Evolutionary conservation across 2,888 invertebrate genomes (phyloP).

Genomic region (Trachelus stipa): DNA sequence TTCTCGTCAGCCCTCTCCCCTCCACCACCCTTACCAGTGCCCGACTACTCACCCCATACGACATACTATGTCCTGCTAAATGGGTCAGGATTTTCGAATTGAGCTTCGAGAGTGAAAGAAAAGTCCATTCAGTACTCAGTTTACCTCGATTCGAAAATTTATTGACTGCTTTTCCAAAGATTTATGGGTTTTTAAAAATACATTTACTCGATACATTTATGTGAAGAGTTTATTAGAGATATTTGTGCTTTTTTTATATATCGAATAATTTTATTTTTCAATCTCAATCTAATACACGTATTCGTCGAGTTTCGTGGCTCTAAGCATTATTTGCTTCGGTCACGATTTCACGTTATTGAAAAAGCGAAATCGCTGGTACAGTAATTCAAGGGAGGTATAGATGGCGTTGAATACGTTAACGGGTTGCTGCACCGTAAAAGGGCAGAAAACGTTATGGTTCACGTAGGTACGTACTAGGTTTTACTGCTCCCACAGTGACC

Average conservation of each 20-base stretch:
- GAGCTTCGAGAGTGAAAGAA: not conserved
- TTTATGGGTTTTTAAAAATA: not conserved
- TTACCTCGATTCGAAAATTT: not conserved
- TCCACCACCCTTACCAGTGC: conserved; percentile 11
- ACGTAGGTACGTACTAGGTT: not conserved
- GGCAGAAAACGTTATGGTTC: not conserved
- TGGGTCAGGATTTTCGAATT: not conserved
- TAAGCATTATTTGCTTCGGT: not conserved
- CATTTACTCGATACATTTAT: not conserved
- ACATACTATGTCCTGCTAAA: not conserved
- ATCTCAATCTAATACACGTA: too few relatives aligned
- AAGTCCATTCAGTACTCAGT: not conserved
- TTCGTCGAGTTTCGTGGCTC: too few relatives aligned
- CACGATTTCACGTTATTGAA: too few relatives aligned
- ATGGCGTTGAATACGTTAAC: not conserved
- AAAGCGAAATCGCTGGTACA: not conserved
- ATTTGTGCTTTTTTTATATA: not conserved
- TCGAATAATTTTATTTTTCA: not conserved
- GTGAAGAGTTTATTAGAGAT: not conserved
- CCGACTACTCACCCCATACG: not conserved
- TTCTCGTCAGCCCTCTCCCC: conserved; percentile 14
- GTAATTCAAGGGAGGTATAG: not conserved
- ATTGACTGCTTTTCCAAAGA: not conserved
- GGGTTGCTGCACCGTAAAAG: not conserved
- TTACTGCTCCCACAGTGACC: conserved; percentile 17